These are phyloP conservation scores for Limnodromus scolopaceus DNA, from an alignment of 2,797 vertebrate species.

Conservation along the genomic window DNA sequence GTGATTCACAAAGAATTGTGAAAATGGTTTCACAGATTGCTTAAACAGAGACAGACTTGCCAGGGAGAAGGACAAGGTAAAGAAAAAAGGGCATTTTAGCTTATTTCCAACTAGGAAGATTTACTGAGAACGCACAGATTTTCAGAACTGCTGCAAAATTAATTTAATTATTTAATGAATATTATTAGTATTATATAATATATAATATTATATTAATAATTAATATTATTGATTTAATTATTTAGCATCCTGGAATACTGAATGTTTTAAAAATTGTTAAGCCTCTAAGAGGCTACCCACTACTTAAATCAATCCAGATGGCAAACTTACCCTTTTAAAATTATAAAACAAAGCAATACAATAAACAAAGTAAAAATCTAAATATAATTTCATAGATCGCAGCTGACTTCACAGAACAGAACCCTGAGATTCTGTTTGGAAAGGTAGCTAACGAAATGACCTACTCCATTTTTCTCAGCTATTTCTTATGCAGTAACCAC, in stretches of 20 bases:
- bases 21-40: background rate
- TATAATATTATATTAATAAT: too few relatives aligned
- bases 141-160: background rate
- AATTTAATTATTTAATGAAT: background rate
- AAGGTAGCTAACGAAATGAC: background rate
- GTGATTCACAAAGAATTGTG: background rate
- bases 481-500: background rate
- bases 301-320: background rate
- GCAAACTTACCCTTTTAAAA: background rate
- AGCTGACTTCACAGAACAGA: background rate
- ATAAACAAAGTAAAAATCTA: background rate
- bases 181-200: too few relatives aligned
- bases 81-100: background rate
- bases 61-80: background rate
- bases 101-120: background rate
- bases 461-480: constrained; percentile 2
- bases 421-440: background rate
- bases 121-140: background rate
- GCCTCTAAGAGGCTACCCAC: too few relatives aligned
- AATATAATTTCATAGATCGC: background rate
- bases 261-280: background rate
- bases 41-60: background rate
- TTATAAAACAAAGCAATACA: background rate
- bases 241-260: background rate
- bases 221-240: too few relatives aligned